These are phyloP conservation scores for Ypsolopha scabrella DNA, from an alignment of 2,888 invertebrate species.

Conservation along the genomic window DNA sequence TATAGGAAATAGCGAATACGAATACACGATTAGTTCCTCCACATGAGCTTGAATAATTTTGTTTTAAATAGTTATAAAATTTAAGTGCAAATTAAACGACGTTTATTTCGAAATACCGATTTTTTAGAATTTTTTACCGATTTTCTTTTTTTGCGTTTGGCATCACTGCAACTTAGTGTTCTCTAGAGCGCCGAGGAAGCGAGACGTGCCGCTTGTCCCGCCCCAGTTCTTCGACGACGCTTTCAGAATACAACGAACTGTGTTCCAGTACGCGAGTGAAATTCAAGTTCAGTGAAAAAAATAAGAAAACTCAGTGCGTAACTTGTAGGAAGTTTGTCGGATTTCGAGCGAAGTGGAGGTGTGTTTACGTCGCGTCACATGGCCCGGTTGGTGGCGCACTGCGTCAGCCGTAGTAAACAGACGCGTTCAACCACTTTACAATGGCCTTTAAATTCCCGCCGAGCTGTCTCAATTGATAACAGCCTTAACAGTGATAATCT, in stretches of 20 bases:
- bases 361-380: slow-evolving; percentile 46
- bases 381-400: slow-evolving; percentile 33
- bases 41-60: too few relatives aligned
- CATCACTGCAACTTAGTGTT: slow-evolving; percentile 53
- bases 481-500: too few relatives aligned
- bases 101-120: too few relatives aligned
- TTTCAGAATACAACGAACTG: slow-evolving; percentile 24
- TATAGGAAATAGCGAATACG: too few relatives aligned
- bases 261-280: slow-evolving; percentile 27
- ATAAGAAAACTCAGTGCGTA: background rate
- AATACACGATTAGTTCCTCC: too few relatives aligned
- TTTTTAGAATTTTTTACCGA: too few relatives aligned
- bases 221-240: background rate
- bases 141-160: too few relatives aligned
- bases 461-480: background rate
- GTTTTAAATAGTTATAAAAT: too few relatives aligned
- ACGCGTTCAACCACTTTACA: slow-evolving; percentile 12
- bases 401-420: slow-evolving; percentile 42
- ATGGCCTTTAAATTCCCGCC: background rate
- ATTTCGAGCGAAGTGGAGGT: slow-evolving; percentile 20
- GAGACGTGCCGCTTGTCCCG: slow-evolving; percentile 23
- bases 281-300: slow-evolving; percentile 4
- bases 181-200: slow-evolving; percentile 38
- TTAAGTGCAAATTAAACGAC: too few relatives aligned
- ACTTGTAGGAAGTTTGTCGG: slow-evolving; percentile 14